Conservation (phyloP, 2,888 invertebrate genomes). For the Heteromyza rotundicornis region DNA sequence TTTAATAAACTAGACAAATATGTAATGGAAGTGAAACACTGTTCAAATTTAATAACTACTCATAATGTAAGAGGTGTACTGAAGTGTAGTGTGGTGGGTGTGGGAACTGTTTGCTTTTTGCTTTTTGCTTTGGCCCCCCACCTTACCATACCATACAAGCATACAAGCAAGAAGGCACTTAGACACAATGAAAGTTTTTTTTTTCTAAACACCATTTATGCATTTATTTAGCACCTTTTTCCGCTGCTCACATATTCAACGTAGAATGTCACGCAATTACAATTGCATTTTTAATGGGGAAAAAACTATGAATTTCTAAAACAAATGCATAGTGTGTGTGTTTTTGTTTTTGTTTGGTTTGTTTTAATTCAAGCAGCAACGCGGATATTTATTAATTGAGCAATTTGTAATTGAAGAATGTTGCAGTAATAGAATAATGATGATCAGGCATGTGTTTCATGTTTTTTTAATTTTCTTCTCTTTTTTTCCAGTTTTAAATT, state of each 20-base stretch:
- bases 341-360: not conserved
- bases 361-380: not conserved
- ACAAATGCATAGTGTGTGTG: not conserved
- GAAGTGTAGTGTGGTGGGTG: too few relatives aligned
- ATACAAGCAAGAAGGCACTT: not conserved
- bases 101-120: too few relatives aligned
- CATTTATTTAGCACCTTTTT: constrained; percentile 14
- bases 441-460: too few relatives aligned
- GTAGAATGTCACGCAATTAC: constrained; percentile 9
- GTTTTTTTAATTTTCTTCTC: too few relatives aligned
- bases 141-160: too few relatives aligned
- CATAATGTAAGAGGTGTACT: too few relatives aligned
- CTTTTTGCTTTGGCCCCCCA: too few relatives aligned
- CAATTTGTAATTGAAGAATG: constrained; percentile 15
- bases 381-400: constrained; percentile 9
- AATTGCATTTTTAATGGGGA: not conserved
- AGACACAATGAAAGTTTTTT: not conserved
- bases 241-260: not conserved
- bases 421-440: too few relatives aligned
- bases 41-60: too few relatives aligned
- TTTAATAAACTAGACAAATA: too few relatives aligned
- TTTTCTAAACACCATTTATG: not conserved
- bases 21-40: too few relatives aligned
- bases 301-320: not conserved
- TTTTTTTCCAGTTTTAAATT: too few relatives aligned